Evolutionary conservation across 37 sponge, comb jelly and placozoan species (phyloP).

Genomic region (Chondrilla cf. caribensis): DNA sequence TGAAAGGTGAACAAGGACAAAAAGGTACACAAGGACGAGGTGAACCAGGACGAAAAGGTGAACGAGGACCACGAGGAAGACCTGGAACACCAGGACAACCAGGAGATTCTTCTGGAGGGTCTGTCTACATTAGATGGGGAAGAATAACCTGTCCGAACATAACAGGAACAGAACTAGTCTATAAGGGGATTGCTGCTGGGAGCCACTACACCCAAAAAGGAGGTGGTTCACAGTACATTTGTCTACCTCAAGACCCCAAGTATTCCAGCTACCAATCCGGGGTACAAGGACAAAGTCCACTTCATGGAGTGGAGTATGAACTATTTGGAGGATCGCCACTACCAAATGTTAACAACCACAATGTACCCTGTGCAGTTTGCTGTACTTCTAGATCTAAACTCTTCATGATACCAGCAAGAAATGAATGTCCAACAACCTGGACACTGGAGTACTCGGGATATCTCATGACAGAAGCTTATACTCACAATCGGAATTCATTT

Average conservation of each 20-base stretch:
- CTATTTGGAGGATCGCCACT: background rate
- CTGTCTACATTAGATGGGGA: slow-evolving; percentile 58
- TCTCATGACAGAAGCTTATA: slow-evolving; percentile 31
- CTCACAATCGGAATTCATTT: slow-evolving; percentile 1
- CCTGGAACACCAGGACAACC: slow-evolving; percentile 25
- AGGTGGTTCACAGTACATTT: slow-evolving; percentile 50
- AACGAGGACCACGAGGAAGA: slow-evolving; percentile 18
- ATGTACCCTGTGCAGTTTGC: slow-evolving; percentile 36
- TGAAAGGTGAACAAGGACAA: background rate
- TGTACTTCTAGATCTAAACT: slow-evolving; percentile 20
- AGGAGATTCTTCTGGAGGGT: slow-evolving; percentile 23
- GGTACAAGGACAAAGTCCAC: slow-evolving; percentile 13
- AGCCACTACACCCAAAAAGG: slow-evolving; percentile 8
- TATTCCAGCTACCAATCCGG: background rate
- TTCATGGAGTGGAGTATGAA: slow-evolving; percentile 11
- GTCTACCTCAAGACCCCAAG: slow-evolving; percentile 35
- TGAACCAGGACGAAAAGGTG: slow-evolving; percentile 21
- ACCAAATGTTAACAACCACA: slow-evolving; percentile 1
- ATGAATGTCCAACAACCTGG: slow-evolving; percentile 32
- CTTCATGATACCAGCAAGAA: slow-evolving; percentile 48
- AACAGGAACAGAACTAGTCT: slow-evolving; percentile 40
- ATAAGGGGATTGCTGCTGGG: slow-evolving; percentile 22
- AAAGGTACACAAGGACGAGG: background rate
- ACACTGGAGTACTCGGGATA: slow-evolving; percentile 58
- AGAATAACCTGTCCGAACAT: slow-evolving; percentile 32